phyloP scores from a whole-genome alignment of 2,888 invertebrate species.

The Chymomyza amoena region DNA sequence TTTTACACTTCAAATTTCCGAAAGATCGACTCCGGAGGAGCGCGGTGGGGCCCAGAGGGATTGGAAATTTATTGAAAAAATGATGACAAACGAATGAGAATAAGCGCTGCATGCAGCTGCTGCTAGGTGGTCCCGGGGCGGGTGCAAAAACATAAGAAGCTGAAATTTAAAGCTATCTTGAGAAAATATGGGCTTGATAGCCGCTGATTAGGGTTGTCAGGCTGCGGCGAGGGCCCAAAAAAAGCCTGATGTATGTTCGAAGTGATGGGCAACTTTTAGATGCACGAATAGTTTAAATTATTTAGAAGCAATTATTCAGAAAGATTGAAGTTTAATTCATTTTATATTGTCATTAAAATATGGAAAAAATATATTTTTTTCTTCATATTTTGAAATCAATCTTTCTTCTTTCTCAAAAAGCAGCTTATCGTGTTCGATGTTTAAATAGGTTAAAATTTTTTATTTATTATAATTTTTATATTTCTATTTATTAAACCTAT shows the following conservation, averaged over 20 bases:
- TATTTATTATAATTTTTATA: too few species aligned
- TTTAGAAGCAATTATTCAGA: too few species aligned
- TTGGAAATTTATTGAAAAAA: slow-evolving; percentile 76
- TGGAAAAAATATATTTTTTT: too few species aligned
- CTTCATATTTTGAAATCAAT: too few species aligned
- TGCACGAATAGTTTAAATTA: too few species aligned
- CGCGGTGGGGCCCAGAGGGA: slow-evolving; percentile 18
- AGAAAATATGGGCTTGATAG: slow-evolving; percentile 46
- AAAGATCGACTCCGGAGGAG: slow-evolving; percentile 33
- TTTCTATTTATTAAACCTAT: too few species aligned
- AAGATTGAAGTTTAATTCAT: too few species aligned
- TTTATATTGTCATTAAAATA: too few species aligned
- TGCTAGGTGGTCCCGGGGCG: slow-evolving; percentile 72
- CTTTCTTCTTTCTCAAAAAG: too few species aligned
- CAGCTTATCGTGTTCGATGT: too few species aligned
- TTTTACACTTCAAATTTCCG: slow-evolving; percentile 78
- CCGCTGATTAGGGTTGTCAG: slow-evolving; percentile 63
- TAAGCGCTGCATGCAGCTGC: slow-evolving; percentile 69
- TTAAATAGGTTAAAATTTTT: too few species aligned
- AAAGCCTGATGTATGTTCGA: background rate
- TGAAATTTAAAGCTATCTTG: slow-evolving; percentile 64
- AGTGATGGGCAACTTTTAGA: background rate
- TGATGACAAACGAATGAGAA: slow-evolving; percentile 73
- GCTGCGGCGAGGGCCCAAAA: background rate
- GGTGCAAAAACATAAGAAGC: slow-evolving; percentile 65